Conservation (phyloP, 2,113 vertebrate species). For the Ciconia stormi region DNA sequence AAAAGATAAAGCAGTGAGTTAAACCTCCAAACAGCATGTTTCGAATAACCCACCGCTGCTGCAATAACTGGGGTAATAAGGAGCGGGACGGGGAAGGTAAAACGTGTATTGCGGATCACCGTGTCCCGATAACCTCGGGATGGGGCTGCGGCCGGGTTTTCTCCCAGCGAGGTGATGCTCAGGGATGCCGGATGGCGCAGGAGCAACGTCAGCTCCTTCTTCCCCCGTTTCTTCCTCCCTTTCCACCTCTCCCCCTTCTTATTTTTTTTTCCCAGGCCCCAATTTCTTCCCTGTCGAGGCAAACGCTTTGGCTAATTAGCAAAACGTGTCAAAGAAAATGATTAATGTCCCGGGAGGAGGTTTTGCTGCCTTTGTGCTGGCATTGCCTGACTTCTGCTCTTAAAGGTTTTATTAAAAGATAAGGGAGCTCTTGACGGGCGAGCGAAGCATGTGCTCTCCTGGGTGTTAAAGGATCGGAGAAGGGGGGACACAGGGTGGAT, state of each 20-base stretch:
- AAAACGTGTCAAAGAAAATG: slow-evolving; percentile 44
- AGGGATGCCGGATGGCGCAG: not conserved
- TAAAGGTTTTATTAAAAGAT: slow-evolving; percentile 52
- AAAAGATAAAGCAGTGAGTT: slow-evolving; percentile 1
- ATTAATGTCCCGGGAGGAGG: slow-evolving; percentile 51
- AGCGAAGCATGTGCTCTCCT: not conserved
- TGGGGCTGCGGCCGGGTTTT: not conserved
- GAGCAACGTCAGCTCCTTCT: not conserved
- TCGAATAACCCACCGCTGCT: not conserved
- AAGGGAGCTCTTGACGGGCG: not conserved
- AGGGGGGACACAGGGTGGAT: not conserved
- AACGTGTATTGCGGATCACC: accelerated
- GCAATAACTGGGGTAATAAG: not conserved
- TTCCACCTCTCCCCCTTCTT: not conserved
- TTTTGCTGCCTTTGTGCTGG: slow-evolving; percentile 4
- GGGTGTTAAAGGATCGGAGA: not conserved
- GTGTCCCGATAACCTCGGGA: not conserved
- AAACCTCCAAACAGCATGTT: not conserved
- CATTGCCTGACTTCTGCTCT: slow-evolving; percentile 39
- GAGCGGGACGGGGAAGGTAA: not conserved
- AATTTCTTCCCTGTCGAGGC: slow-evolving; percentile 15
- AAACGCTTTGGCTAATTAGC: slow-evolving; percentile 53
- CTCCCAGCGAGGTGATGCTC: not conserved
- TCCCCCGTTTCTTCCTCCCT: not conserved
- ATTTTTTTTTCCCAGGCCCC: not conserved